Evolutionary conservation across 2,797 vertebrate genomes (phyloP).

Genomic region (Cichlasoma orientale): DNA sequence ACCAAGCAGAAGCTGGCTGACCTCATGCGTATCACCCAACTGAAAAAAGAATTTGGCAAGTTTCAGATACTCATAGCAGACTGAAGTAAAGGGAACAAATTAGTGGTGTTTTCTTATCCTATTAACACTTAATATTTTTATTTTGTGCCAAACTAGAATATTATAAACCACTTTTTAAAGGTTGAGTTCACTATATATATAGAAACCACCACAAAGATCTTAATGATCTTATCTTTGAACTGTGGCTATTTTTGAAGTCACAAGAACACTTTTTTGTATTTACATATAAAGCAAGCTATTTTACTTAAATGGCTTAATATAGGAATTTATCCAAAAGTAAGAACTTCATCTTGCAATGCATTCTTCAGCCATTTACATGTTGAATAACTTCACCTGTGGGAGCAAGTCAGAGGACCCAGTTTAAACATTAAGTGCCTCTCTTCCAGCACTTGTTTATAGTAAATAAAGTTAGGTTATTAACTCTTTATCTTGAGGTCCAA

Average conservation of each 20-base stretch:
- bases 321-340: background rate
- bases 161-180: background rate
- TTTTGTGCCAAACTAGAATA: background rate
- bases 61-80: constrained; percentile 35
- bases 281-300: fast-evolving
- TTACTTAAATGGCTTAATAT: background rate
- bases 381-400: background rate
- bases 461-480: constrained; percentile 35
- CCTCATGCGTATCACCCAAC: constrained; percentile 46
- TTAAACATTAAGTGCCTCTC: constrained; percentile 1
- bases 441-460: constrained; percentile 34
- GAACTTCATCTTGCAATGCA: background rate
- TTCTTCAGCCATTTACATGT: background rate
- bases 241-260: constrained; percentile 13
- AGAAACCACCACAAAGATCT: background rate
- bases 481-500: background rate
- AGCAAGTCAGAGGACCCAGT: background rate
- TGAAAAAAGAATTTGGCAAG: constrained; percentile 40
- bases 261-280: constrained; percentile 2
- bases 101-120: background rate
- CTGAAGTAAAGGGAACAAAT: background rate
- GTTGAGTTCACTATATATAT: background rate
- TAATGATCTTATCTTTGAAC: background rate
- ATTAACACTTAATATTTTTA: background rate
- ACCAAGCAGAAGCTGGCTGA: constrained; percentile 70